Base-by-base conservation (phyloP, 2,888 invertebrate species). In the Lacanobia oleracea region DNA sequence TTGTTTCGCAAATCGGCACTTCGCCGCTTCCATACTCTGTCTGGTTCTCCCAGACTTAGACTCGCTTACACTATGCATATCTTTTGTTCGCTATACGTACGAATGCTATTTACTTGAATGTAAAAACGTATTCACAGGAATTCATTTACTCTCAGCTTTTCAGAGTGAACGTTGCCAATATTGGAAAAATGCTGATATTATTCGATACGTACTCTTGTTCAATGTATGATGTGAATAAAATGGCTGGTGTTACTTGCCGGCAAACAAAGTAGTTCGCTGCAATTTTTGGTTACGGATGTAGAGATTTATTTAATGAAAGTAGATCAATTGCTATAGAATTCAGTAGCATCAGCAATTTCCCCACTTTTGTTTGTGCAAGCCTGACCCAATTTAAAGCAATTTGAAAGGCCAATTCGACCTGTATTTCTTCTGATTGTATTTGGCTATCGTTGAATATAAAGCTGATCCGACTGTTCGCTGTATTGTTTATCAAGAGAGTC, bases 331-430 rank as follows among this genome's bases (percentile, higher is more conserved):
- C 88, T 81, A 86, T 84, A 84, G 85, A 86, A 88, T 88, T 86
- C 86, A 79, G 84, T 81, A 86, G 83, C 88, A 88, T 93, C 90
- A 89, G 92, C 93, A 89, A 89, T 91, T 91, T 90, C 86, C 87
- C 86, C 88, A 90, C 87, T 91, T 91, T 91, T 94, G 93, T 94
- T 94, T 94, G 93, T 91, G 89, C 90, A 92, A 91, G 90, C 89
- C 90, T 91, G 94, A 94, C 93, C 94, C 93, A 93, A 94, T 94
- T 94, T 93, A 90, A 92, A 91, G 88, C 92, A 92, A 94, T 94
- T 93, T 92, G 91, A 93, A 94, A 93, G 90, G 92, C 91, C 93
- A 93, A 94, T 94, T 91, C 91, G 87, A 93, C 91, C 92, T 93
- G 93, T 92, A 93, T 91, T 93, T 90, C 93, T 93, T 92, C 90